A percentile compares a stretch with the other conserved stretches of the same genome.
phyloP scores from a whole-genome alignment of 2,797 vertebrate species.

The Halcyon leucocephala region DNA sequence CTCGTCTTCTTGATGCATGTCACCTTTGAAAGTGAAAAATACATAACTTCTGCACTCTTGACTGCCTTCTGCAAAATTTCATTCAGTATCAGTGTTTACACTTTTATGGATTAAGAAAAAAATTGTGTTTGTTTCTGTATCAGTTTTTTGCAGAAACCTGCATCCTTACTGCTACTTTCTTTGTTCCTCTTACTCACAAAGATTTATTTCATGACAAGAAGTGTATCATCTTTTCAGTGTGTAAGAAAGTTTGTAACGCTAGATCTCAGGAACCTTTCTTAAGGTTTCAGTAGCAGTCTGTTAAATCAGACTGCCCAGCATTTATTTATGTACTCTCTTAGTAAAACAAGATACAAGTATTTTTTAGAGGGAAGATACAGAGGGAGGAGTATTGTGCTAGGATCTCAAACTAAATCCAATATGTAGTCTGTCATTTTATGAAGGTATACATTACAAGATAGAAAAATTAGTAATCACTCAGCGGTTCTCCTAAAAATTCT shows the following conservation, averaged over 20 bases:
- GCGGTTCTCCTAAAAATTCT: background rate
- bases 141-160: constrained; percentile 45
- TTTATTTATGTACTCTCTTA: constrained; percentile 15
- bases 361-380: background rate
- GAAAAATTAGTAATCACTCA: background rate
- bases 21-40: constrained; percentile 55
- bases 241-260: constrained; percentile 5
- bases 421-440: constrained; percentile 22
- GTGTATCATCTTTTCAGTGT: constrained; percentile 24
- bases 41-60: constrained; percentile 44
- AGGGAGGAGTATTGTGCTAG: background rate
- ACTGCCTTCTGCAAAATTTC: constrained; percentile 34
- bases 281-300: constrained; percentile 11
- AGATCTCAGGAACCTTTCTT: constrained; percentile 17
- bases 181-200: constrained; percentile 25
- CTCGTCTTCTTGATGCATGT: constrained; percentile 25
- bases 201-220: constrained; percentile 63
- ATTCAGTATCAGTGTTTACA: constrained; percentile 32
- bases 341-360: background rate
- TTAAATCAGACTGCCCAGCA: constrained; percentile 37
- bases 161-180: constrained; percentile 25
- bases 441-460: background rate
- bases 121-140: constrained; percentile 5
- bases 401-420: constrained; percentile 2
- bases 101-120: constrained; percentile 47